These are phyloP conservation scores for Salmo trutta DNA, from an alignment of 2,797 vertebrate genomes.

Conservation along the genomic window DNA sequence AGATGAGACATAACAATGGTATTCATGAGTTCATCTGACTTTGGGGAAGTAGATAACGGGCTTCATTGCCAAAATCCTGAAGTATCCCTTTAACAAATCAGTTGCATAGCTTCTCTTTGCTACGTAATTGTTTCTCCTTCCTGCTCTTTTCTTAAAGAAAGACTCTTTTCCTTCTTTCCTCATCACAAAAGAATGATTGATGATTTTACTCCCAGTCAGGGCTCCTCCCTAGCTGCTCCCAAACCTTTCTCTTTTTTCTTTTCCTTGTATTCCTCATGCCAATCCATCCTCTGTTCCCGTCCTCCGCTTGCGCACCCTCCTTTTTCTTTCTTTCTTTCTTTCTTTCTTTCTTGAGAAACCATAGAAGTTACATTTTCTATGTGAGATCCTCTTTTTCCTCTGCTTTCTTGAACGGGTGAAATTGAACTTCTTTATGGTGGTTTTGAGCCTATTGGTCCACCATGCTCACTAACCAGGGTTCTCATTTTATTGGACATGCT, in stretches of 20 bases:
- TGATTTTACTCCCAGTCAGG: not conserved
- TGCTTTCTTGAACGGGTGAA: slow-evolving; percentile 3
- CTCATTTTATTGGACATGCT: slow-evolving; percentile 28
- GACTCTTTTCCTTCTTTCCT: slow-evolving; percentile 14
- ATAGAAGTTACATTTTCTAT: not conserved
- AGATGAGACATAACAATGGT: not conserved
- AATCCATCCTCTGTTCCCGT: not conserved
- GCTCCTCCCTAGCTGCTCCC: not conserved
- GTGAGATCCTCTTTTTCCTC: slow-evolving; percentile 8
- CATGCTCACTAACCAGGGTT: slow-evolving; percentile 9
- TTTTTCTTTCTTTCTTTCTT: not conserved
- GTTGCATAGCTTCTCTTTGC: not conserved
- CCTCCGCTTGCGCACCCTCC: not conserved
- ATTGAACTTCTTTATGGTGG: not conserved
- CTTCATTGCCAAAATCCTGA: too few species aligned
- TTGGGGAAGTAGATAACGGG: too few species aligned
- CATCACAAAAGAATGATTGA: not conserved
- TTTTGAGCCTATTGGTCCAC: not conserved
- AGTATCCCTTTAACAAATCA: too few species aligned
- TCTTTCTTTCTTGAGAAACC: not conserved
- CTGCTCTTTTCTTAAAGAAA: not conserved
- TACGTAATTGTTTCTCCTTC: not conserved
- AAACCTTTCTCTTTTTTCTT: not conserved
- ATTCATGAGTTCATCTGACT: too few species aligned
- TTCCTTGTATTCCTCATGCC: not conserved